Base-by-base conservation (phyloP, 1,140 invertebrate genomes). In the Papilio helenus region DNA sequence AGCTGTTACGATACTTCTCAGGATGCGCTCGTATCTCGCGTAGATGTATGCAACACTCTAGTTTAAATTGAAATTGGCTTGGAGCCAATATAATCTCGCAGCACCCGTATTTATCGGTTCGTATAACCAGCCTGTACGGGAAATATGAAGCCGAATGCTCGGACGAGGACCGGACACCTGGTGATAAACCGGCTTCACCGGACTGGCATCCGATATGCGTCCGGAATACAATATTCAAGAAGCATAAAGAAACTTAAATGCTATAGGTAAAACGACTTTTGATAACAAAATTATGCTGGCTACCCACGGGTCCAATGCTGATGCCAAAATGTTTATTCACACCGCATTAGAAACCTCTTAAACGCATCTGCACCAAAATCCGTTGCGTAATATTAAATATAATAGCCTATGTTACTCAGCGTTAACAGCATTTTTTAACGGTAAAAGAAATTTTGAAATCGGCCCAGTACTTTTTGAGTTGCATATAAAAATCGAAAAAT, bases 51-150 rank as follows among this genome's bases (percentile, higher is more conserved):
- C 81, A 86, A 90, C 85, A 88, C 85, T 88, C 84, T 84, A 84
- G 76, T 68, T 81, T 84, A 86, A 89, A 90, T 90, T 90, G 89
- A 89, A 88, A 90, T 89, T 90, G 89, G 89, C 87, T 73, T 80
- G 44, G 79, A 72, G 85, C 89, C 89, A 90, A 88, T 87, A 87
- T 88, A 88, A 90, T 90, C 85, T 88, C 86, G 82, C 83, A 85
- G 81, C 76, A 83, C 79, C 79, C 49, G 65, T 89, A 84, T 89
- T 88, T 90, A 89, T 90, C 84, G 82, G 83, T 68, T 79, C 10
- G 44, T 77, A 80, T 79, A 65, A 39, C 79, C 74, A 74, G 42
- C 34, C 7, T 23, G 72, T 20, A 26, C 29, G 42, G 72, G 39
- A 44, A 23, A 74, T 74, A 49, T 49, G 61, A 68, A 68, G 16